Base-by-base conservation (phyloP, 2,797 vertebrate species). In the Coccyzus lansbergi region DNA sequence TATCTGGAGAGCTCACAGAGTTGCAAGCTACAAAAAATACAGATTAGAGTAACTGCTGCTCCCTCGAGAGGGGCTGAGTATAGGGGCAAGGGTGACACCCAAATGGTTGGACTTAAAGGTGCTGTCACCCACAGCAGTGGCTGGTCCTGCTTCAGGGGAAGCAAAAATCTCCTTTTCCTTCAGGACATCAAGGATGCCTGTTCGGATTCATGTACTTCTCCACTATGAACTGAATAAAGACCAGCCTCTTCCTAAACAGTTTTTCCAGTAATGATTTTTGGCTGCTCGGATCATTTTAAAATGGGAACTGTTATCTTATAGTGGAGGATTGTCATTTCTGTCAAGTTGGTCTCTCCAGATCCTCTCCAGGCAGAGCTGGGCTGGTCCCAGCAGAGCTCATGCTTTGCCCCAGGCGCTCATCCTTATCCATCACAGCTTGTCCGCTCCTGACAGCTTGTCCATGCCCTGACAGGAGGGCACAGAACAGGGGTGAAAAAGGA, bases 401-500 rank as follows among this genome's bases (percentile, higher is more conserved):
- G 5, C 16, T 49, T 34, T 53, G 46, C 42, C 25, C 6, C 0
- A n/a, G 59, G 19, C 9, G 26, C n/a, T 90, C 62, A 42, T 21
- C 60, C 46, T 72, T 34, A 19, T 33, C 72, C 22, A 36, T 33
- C 44, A 60, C 53, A 52, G 38, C 31, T 55, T 40, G 11, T n/a
- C 51, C 0, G 0, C 31, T 51, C 44, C 13, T 15, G 3, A 7
- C 4, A 2, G 56, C 79, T 64, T 71, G 15, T 71, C 55, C 25
- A 15, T 14, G 29, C 31, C 25, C 71, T 58, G 36, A 40, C 29
- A 92, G 36, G 7, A 79, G 13, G 11, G 25, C 2, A 4, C 24
- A 93, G 65, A 88, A 31, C 1, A 5, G 22, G 6, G 28, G 24
- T 16, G 2, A 1, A 2, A 29, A 86, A 67, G 38, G 7, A 12